phyloP scores from a whole-genome alignment of 2,113 vertebrate species.

The Cebus imitator region DNA sequence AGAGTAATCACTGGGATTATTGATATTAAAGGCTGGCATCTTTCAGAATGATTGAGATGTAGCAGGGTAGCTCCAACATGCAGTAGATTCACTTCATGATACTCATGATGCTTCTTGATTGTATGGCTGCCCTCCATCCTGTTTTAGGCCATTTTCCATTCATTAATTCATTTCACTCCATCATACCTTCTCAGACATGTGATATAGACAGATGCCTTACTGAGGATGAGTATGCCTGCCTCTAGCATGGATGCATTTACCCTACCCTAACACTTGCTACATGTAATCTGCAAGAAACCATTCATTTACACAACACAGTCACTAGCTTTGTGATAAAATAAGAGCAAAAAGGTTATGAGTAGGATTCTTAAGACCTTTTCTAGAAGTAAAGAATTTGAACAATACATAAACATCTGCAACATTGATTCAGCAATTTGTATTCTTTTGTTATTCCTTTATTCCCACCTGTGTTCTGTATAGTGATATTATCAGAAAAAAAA shows the following conservation, averaged over 20 bases:
- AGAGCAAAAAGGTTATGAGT: not conserved
- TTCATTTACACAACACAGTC: not conserved
- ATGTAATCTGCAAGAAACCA: not conserved
- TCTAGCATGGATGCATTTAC: not conserved
- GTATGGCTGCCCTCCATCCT: not conserved
- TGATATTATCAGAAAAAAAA: not conserved
- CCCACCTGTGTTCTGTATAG: not conserved
- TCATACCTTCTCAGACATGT: not conserved
- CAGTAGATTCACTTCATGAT: no score
- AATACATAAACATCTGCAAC: not conserved
- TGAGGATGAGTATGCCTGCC: not conserved
- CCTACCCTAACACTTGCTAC: not conserved
- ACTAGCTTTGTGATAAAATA: not conserved
- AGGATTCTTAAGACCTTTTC: not conserved
- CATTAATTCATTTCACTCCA: not conserved
- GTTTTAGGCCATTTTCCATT: not conserved
- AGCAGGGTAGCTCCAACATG: rapidly evolving
- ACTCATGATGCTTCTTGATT: not conserved
- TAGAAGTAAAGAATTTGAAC: not conserved
- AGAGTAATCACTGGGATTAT: not conserved
- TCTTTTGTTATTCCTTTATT: not conserved
- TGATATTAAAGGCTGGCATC: not conserved
- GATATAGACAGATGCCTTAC: not conserved
- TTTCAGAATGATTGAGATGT: not conserved
- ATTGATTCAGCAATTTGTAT: not conserved